Base-by-base conservation (phyloP, 1,140 invertebrate genomes). In the Nylanderia fulva region DNA sequence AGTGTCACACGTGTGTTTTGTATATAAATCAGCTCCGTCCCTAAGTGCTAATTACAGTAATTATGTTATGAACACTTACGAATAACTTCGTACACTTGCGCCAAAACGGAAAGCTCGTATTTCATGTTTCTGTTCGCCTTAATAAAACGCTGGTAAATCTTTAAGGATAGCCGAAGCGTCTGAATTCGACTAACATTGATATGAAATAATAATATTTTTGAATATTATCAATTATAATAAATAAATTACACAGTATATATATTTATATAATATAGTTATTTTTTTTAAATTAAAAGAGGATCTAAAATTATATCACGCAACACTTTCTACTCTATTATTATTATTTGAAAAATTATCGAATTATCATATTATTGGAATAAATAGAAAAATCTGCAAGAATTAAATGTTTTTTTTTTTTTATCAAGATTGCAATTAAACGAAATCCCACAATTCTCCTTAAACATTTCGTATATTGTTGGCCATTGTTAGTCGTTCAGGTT, bases 61-160 rank as follows among this genome's bases (percentile, higher is more conserved):
- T 86, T 86, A 84, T 61, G 18, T 88, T 87, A 88, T 88, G 86
- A 88, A 88, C 86, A 87, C 85, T 79, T 87, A 84, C 86, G 80
- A 85, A 69, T 84, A 88, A 86, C 66, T 66, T 85, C 85, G 80
- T 74, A 79, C 80, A 82, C 48, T 87, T 79, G 77, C 48, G 64
- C 48, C 72, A 79, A 63, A 74, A 77, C 74, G 54, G 29, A 77
- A 88, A 87, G 80, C 82, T 88, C 86, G 68, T 74, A 24, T 72
- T 79, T 79, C 76, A 58, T 71, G 66, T 82, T 82, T 82, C 66
- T 82, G 77, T 71, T 42, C 48, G 52, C 33, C 54, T 71, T 56
- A 71, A 58, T 60, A 71, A 71, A 80, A 69, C 77, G 36, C 36
- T 71, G 36, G 45, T 58, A 58, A 82, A 69, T 13, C 21, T 29